Percentiles rank a stretch among this genome's conserved stretches.
phyloP scores from a whole-genome alignment of 2,888 invertebrate genomes.

The Ommatoiulus sabulosus region DNA sequence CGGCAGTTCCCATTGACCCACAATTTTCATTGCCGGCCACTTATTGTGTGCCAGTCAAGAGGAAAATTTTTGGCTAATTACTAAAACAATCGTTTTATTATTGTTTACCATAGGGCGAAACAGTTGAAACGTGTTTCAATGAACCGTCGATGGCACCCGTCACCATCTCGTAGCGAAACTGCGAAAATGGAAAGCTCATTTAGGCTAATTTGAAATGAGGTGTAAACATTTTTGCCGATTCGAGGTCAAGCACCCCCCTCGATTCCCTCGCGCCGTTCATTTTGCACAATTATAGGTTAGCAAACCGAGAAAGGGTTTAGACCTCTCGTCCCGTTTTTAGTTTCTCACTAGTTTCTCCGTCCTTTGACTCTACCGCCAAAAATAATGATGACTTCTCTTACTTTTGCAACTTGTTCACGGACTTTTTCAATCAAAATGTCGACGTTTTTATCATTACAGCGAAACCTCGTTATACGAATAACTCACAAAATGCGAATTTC shows the following conservation, averaged over 20 bases:
- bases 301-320: conserved; percentile 41
- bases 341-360: neutral
- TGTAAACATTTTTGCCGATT: neutral
- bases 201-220: conserved; percentile 27
- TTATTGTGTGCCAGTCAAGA: conserved; percentile 41
- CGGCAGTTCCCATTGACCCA: conserved; percentile 1
- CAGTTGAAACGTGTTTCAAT: conserved; percentile 1
- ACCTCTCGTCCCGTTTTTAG: neutral
- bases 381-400: neutral
- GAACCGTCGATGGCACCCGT: neutral
- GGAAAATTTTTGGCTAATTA: neutral
- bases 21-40: conserved; percentile 26
- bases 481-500: too few species aligned
- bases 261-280: neutral
- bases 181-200: conserved; percentile 29
- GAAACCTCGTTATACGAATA: too few species aligned
- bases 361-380: neutral
- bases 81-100: conserved; percentile 24
- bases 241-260: conserved; percentile 21
- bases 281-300: conserved; percentile 32
- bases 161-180: neutral
- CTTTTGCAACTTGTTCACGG: neutral
- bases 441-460: too few species aligned
- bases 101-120: neutral
- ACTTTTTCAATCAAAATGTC: too few species aligned